Evolutionary conservation across 2,797 vertebrate genomes (phyloP).

Genomic region (Oryzias sinensis): DNA sequence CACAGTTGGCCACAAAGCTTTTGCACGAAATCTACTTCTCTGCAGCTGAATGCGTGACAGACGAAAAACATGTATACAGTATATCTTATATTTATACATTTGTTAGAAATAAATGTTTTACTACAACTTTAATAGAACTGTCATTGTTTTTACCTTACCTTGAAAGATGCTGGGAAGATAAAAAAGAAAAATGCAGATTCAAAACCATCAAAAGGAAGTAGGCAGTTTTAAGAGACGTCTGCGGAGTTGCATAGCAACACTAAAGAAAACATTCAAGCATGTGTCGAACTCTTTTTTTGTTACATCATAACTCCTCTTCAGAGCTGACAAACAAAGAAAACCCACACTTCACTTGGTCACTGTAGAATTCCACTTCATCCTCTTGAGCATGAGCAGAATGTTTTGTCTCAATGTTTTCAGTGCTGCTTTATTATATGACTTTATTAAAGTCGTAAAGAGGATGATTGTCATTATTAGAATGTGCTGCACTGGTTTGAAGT

Average conservation of each 20-base stretch:
- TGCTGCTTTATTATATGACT: neutral
- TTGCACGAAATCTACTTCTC: slow-evolving; percentile 18
- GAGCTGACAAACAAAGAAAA: slow-evolving; percentile 10
- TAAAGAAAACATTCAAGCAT: slow-evolving; percentile 22
- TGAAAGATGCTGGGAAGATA: slow-evolving; percentile 1
- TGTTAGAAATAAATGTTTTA: slow-evolving; percentile 1
- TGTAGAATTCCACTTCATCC: neutral
- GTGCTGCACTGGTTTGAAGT: neutral
- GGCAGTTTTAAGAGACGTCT: slow-evolving; percentile 1
- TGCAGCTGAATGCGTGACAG: slow-evolving; percentile 17
- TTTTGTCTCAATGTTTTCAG: neutral
- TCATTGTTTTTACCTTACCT: neutral
- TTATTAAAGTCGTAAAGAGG: neutral
- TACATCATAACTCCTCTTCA: slow-evolving; percentile 19
- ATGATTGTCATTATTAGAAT: neutral
- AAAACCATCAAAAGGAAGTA: slow-evolving; percentile 10
- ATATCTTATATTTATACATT: slow-evolving; percentile 1
- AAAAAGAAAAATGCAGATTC: neutral
- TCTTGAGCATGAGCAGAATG: slow-evolving; percentile 2
- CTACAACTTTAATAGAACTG: neutral
- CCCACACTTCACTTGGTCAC: slow-evolving; percentile 9
- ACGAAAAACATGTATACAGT: slow-evolving; percentile 10
- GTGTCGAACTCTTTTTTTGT: slow-evolving; percentile 23
- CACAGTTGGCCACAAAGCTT: slow-evolving; percentile 32
- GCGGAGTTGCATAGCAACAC: slow-evolving; percentile 17